Conservation (phyloP, 2,797 vertebrate genomes). For the Parauchenoglanis punctatus region DNA sequence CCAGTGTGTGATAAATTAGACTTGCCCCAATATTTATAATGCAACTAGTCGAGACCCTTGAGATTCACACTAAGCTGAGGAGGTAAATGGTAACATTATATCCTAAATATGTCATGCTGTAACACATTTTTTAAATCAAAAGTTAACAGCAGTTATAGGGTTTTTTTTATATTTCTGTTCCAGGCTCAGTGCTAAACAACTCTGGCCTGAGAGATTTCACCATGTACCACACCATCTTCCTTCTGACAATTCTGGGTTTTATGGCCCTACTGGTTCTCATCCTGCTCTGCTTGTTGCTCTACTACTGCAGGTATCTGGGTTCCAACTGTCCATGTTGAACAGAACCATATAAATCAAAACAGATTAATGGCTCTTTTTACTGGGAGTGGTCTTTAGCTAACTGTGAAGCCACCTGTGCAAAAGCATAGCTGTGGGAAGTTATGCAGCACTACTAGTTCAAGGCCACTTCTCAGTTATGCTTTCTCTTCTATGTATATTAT, state of each 20-base stretch:
- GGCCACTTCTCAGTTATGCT: neutral
- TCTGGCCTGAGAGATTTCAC: conserved; percentile 79
- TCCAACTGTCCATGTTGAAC: neutral
- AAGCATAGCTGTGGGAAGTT: neutral
- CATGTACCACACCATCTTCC: conserved; percentile 87
- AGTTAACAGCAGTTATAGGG: too few relatives aligned
- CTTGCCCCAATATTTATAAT: neutral
- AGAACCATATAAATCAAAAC: neutral
- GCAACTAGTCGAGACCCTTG: neutral
- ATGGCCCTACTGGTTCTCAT: conserved; percentile 82
- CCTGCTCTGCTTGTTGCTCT: conserved; percentile 83
- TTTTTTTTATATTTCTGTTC: conserved; percentile 26
- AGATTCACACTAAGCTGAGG: neutral
- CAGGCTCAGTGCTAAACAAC: conserved; percentile 58
- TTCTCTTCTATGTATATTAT: neutral
- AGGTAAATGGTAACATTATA: neutral
- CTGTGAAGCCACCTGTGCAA: conserved; percentile 28
- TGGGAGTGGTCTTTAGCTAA: neutral
- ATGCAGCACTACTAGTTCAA: neutral
- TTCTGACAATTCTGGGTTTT: conserved; percentile 83
- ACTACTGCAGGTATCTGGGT: conserved; percentile 81
- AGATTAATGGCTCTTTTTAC: neutral
- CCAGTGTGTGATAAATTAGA: neutral
- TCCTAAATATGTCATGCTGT: neutral
- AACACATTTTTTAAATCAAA: neutral